Evolutionary conservation across 2,113 vertebrate species (phyloP).

Genomic region (Engystomops pustulosus): DNA sequence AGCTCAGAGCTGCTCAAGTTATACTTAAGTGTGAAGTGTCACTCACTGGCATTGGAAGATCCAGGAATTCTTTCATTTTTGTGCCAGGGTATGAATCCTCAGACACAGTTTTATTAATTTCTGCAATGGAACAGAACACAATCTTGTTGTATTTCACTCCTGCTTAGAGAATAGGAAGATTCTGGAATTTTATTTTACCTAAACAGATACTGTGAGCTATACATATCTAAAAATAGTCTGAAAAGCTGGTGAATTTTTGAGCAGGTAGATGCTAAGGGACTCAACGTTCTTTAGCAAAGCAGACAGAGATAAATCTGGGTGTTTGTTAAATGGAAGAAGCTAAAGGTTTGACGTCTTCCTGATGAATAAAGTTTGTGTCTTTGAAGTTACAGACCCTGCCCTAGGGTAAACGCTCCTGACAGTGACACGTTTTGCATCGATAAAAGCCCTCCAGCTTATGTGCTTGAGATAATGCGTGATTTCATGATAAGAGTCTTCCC

Average conservation of each 20-base stretch:
- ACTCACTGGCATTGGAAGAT: no score
- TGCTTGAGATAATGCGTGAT: background rate
- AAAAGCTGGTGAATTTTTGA: no score
- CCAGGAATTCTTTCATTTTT: no score
- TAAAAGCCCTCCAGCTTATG: constrained; percentile 1
- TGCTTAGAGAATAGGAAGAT: no score
- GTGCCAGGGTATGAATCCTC: no score
- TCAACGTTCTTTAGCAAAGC: background rate
- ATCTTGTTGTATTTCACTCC: no score
- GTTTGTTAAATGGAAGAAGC: background rate
- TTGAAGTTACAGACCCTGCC: background rate
- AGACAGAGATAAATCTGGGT: background rate
- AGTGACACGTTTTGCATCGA: background rate
- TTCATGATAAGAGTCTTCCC: background rate
- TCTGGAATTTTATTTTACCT: no score
- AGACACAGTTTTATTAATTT: no score
- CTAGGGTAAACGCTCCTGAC: background rate
- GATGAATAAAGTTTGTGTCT: background rate
- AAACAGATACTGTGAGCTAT: no score
- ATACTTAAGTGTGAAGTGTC: no score
- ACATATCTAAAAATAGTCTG: background rate
- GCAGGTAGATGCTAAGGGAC: background rate
- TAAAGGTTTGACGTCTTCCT: background rate
- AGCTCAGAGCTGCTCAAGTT: no score
- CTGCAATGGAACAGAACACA: no score